Evolutionary conservation across 2,888 invertebrate species (phyloP).

Genomic region (Ctenicera cuprea): DNA sequence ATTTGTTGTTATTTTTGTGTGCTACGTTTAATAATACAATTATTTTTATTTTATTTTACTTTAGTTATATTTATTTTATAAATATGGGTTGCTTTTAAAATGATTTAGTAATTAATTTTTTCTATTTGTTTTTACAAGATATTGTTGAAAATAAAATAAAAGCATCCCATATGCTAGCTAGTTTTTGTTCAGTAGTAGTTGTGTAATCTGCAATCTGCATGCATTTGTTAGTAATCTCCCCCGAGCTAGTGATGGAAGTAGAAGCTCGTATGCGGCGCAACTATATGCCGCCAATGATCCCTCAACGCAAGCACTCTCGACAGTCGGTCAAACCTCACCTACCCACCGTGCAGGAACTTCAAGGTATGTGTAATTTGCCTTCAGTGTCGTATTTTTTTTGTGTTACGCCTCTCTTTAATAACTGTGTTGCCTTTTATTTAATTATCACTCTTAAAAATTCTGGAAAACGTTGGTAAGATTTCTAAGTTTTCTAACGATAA

Average conservation of each 20-base stretch:
- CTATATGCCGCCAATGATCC: constrained; percentile 81
- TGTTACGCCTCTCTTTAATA: constrained; percentile 54
- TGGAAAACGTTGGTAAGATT: constrained; percentile 47
- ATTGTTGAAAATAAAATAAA: constrained; percentile 12
- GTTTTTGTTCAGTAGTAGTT: constrained; percentile 64
- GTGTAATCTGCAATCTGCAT: constrained; percentile 63
- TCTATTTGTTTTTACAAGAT: not conserved
- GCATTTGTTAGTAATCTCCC: constrained; percentile 85
- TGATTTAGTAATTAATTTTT: not conserved
- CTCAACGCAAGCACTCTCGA: constrained; percentile 77
- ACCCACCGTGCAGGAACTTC: constrained; percentile 85
- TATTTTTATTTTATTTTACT: too few relatives aligned
- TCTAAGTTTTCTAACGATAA: not conserved
- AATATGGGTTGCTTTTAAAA: not conserved
- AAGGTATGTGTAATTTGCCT: constrained; percentile 74
- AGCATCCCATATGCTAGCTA: constrained; percentile 28
- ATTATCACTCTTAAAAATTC: not conserved
- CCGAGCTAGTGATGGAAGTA: constrained; percentile 91
- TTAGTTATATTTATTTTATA: not conserved
- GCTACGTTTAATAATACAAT: too few relatives aligned
- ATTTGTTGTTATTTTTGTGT: too few relatives aligned
- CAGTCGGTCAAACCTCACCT: constrained; percentile 73
- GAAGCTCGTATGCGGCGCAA: constrained; percentile 89
- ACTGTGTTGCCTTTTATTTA: constrained; percentile 29
- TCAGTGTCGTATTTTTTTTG: constrained; percentile 55